Evolutionary conservation across 2,113 vertebrate genomes (phyloP).

Genomic region (Sula dactylatra): DNA sequence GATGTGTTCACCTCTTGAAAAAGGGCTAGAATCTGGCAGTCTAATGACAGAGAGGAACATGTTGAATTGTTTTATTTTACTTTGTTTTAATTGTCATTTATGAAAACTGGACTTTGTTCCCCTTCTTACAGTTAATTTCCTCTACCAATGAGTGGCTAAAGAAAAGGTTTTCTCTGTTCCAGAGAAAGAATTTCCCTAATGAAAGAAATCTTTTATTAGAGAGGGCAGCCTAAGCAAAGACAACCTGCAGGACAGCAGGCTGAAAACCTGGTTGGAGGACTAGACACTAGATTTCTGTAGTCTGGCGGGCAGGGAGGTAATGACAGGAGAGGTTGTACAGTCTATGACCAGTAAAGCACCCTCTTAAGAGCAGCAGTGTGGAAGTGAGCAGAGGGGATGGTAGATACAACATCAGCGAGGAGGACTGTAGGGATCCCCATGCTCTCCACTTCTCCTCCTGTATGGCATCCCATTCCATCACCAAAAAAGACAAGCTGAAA

Average conservation of each 20-base stretch:
- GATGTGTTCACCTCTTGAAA: neutral
- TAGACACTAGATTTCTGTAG: neutral
- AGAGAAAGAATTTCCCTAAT: no score
- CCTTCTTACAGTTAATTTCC: neutral
- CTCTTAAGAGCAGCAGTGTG: neutral
- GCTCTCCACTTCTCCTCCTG: neutral
- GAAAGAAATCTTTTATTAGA: neutral
- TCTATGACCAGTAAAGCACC: neutral
- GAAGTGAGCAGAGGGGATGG: neutral
- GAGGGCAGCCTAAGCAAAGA: neutral
- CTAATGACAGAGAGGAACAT: neutral
- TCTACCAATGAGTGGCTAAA: neutral
- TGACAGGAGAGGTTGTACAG: neutral
- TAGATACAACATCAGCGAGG: neutral
- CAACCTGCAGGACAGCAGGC: neutral
- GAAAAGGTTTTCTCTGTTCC: neutral
- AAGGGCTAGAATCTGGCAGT: neutral
- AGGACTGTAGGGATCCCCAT: neutral
- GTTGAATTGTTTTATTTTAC: neutral
- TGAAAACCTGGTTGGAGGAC: neutral
- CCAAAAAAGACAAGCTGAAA: neutral
- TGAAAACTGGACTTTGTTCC: neutral
- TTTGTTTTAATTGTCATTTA: neutral
- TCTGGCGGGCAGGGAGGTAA: neutral
- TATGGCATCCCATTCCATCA: neutral